Base-by-base conservation (phyloP, 1,140 invertebrate species). In the Olivierus martensii region DNA sequence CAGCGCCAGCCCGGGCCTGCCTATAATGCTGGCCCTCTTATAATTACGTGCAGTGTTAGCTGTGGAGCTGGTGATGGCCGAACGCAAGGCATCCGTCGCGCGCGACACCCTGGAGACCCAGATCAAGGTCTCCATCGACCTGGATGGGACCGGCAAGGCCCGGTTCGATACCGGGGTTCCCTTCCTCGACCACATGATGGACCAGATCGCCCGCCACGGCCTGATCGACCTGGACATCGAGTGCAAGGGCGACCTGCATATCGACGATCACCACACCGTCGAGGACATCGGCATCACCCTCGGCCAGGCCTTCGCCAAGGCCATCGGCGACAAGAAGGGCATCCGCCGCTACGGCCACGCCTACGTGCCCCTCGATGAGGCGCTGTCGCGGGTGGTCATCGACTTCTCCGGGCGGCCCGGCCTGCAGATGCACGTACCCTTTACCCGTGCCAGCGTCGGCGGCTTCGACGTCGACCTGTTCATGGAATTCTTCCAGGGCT, bases 121-220 rank as follows among this genome's bases (percentile, higher is more conserved):
- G 17, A 53, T 53, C 15, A 17, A 28, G 9, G 12, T 53, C 10
- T 5, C 5, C 14, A 18, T 53, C 15, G 46, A 53, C 37, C 21
- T 53, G 5, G 52, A 53, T 36, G 46, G 52, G 7, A 37, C 14
- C 22, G 52, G 46, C 15, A 21, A 52, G 17, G 7, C 19, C 14
- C 11, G 14, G 14, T 3, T 53, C 47, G 6, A 51, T 28, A 56
- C 54, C 52, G 53, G 53, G 9, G 14, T 56, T 6, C 7, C 7
- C 3, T 56, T 56, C 34, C 34, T 56, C 35, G 54, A 56, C 22
- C 54, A 56, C 52, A 56, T 56, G 53, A 54, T 56, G 9, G 53
- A 56, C 15, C 53, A 56, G 44, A n/a, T 53, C 12, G 47, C 46
- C 21, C 4, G 22, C 3, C 52, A 53, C 36, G 18, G 19, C 17